phyloP scores from a whole-genome alignment of 2,113 vertebrate species.

The Mesitornis unicolor region DNA sequence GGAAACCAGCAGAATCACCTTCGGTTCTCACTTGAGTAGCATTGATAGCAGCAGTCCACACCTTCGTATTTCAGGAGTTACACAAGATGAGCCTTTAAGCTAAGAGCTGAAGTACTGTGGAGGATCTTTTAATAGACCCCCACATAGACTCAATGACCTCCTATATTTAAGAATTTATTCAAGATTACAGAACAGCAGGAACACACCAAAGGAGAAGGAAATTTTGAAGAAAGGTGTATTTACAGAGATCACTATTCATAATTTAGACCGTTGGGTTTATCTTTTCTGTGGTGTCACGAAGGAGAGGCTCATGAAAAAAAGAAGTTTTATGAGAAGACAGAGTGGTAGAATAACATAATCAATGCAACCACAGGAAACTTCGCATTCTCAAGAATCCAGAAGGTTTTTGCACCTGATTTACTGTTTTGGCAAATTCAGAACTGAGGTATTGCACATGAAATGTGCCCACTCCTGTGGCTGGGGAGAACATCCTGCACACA shows the following conservation, averaged over 20 bases:
- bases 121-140: not conserved
- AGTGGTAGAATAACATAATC: not conserved
- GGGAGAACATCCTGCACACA: not conserved
- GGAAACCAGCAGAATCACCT: not conserved
- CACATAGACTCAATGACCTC: not conserved
- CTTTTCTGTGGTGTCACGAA: not conserved
- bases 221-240: not conserved
- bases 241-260: not conserved
- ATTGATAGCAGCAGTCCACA: not conserved
- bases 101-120: not conserved
- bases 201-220: not conserved
- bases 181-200: not conserved
- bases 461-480: rapidly evolving
- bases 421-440: not conserved
- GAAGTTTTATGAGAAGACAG: not conserved
- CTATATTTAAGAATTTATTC: not conserved
- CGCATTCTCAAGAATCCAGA: not conserved
- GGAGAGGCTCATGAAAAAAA: not conserved
- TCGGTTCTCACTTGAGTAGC: not conserved
- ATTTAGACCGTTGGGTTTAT: not conserved
- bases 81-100: not conserved
- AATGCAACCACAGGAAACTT: not conserved
- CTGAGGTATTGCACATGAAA: not conserved
- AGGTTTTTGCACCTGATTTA: not conserved
- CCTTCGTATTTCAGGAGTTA: not conserved